phyloP scores from a whole-genome alignment of 2,888 invertebrate genomes.

The Micropterix aruncella region DNA sequence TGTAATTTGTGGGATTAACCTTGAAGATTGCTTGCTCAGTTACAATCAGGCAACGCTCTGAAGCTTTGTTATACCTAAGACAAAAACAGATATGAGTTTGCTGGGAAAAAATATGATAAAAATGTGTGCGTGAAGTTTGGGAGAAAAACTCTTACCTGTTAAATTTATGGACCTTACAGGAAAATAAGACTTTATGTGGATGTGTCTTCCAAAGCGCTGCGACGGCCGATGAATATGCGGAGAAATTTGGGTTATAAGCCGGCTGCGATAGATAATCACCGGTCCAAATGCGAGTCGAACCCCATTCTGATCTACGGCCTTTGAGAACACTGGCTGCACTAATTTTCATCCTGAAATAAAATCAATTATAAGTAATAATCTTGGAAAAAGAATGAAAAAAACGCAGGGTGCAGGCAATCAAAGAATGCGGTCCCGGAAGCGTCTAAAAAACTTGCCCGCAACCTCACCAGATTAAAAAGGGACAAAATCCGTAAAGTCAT shows the following conservation, averaged over 20 bases:
- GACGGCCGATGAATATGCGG: slow-evolving; percentile 21
- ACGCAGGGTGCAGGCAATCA: too few relatives aligned
- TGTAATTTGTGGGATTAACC: slow-evolving; percentile 74
- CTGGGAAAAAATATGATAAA: background rate
- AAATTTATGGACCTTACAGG: slow-evolving; percentile 55
- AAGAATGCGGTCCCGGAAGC: too few relatives aligned
- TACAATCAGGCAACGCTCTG: slow-evolving; percentile 78
- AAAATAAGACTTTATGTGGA: slow-evolving; percentile 41
- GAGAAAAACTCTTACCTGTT: slow-evolving; percentile 35
- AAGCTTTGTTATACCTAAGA: slow-evolving; percentile 52
- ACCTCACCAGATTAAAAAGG: too few relatives aligned
- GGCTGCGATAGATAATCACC: slow-evolving; percentile 30
- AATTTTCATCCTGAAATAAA: slow-evolving; percentile 25
- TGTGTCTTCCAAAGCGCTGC: slow-evolving; percentile 22
- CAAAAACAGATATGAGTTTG: background rate
- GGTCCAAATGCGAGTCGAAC: slow-evolving; percentile 23
- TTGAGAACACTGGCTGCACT: slow-evolving; percentile 26
- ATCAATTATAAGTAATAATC: too few relatives aligned
- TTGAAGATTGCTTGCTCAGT: slow-evolving; percentile 80
- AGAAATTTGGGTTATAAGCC: slow-evolving; percentile 20
- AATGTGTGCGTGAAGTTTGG: slow-evolving; percentile 23
- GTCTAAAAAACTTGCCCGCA: too few relatives aligned
- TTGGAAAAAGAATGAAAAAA: too few relatives aligned
- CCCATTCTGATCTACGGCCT: slow-evolving; percentile 24
- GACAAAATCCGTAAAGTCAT: too few relatives aligned